Evolutionary conservation across 2,888 invertebrate species (phyloP), one percentile per base, ranked within the genome.

Genomic region (Sarcophaga subvicina): DNA sequence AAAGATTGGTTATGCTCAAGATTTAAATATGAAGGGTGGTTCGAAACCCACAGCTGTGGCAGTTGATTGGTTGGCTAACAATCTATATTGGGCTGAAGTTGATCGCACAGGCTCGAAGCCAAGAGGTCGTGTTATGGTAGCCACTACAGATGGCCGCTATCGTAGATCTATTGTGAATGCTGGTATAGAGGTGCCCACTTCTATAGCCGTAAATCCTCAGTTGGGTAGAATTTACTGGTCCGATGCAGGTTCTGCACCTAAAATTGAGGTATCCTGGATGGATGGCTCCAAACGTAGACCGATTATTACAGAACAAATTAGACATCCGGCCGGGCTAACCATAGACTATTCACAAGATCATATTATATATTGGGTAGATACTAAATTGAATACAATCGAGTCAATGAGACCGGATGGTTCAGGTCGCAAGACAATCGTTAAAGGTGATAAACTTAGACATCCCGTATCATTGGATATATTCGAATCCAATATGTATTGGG

Each of bases 181-280:
- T 45, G 97, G 96, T 0, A 94, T 99, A 22, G 98, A 98, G 90
- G 95, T 96, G 89, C 99, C 99, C 0, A 97, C 98, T 0, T 97
- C 98, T 0, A 94, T 99, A 25, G 98, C 96, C 0, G 95, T 99
- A 0, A 98, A 99, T 94, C 98, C 98, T 0, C 96, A 97, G 89
- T 93, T 95, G 85, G 98, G 99, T 1, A 94, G 96, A 88, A 96
- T 99, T 95, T 98, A 97, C 94, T 99, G 99, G 98, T 96, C 98
- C 0, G 99, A 99, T 93, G 96, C 97, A 0, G 98, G 99, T 6
- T 96, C 96, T 0, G 96, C 96, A 4, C 98, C 98, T 0, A 99
- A 98, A 93, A 98, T 99, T 87, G 99, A 99, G 93, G 95, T 96
- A 4, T 96, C 98, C 2, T 99, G 99, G 98, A 98, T 99, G 98